Evolutionary conservation across 1,140 invertebrate species (phyloP), one percentile per base, ranked within the genome.

Genomic region (Alviniconcha marisindica): DNA sequence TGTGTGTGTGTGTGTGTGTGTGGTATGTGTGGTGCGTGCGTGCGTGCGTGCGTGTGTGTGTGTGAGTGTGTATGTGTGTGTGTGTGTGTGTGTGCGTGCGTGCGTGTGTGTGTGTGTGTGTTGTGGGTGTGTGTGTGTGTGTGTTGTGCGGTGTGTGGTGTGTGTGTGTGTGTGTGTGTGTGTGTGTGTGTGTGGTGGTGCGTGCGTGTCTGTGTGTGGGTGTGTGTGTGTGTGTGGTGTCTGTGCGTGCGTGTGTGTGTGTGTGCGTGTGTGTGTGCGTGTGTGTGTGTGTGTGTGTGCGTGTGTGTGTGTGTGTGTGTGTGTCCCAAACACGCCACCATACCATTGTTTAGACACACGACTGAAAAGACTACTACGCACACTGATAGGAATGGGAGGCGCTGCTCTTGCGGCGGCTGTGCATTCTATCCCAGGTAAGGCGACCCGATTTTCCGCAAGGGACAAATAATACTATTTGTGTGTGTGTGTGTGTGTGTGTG

Each of bases 81-180:
- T 56, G 21, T n/a, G 21, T 56, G 54, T 21, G n/a, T 56, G 5
- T 21, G 54, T 56, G 54, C n/a, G 54, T 10, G 5, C 2, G 54
- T 56, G 21, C n/a, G 54, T 56, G 54, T 56, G 54, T 56, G 54
- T 10, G 5, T 56, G 5, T 56, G 54, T 56, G 54, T 56, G 5
- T 56, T 56, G 54, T 56, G 54, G 18, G 54, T 56, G 54, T 56
- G 54, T 56, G 54, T 56, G 54, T 56, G 54, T 56, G 54, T 60
- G 54, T 21, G 54, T 24, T 60, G 54, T 60, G 54, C 28, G 54
- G 54, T 21, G 54, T 21, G 12, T 60, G 12, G 54, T 24, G 54
- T 24, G 54, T 24, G 54, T 24, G 54, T 24, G 54, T 5, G 54
- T 56, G 54, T 56, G 54, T 56, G 54, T 60, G 54, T 2, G 54